Evolutionary conservation across 1,140 invertebrate genomes (phyloP).

Genomic region (Chrysoperla carnea): DNA sequence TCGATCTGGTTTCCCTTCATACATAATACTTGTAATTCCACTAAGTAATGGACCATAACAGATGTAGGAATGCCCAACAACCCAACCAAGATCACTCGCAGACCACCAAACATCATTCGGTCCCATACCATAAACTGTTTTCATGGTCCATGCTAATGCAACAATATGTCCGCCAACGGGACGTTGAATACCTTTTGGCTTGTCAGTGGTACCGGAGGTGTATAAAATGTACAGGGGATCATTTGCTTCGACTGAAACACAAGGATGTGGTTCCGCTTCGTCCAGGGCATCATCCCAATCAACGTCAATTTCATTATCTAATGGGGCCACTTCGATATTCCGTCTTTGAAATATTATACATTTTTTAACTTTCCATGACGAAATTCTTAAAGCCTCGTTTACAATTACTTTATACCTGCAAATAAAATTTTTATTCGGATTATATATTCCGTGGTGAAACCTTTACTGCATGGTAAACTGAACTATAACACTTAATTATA

Average conservation of each 20-base stretch:
- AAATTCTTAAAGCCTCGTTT: conserved; percentile 63
- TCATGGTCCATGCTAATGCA: conserved; percentile 69
- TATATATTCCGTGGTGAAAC: too few species aligned
- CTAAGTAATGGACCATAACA: conserved; percentile 76
- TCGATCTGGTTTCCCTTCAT: conserved; percentile 87
- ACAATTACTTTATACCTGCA: conserved; percentile 73
- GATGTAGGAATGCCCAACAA: conserved; percentile 87
- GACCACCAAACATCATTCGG: conserved; percentile 81
- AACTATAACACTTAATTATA: too few species aligned
- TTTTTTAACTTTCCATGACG: conserved; percentile 44
- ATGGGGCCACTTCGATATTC: conserved; percentile 38
- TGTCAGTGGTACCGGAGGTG: conserved; percentile 80
- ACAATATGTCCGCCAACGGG: conserved; percentile 77
- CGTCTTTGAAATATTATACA: conserved; percentile 69
- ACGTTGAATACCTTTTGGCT: conserved; percentile 69
- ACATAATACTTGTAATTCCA: conserved; percentile 72
- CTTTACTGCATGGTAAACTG: too few species aligned
- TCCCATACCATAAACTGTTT: conserved; percentile 61
- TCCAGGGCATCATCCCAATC: conserved; percentile 58
- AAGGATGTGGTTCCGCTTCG: conserved; percentile 46
- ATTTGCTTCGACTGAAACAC: conserved; percentile 71
- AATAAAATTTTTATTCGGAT: conserved; percentile 3
- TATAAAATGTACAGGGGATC: conserved; percentile 86
- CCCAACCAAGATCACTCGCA: conserved; percentile 72
- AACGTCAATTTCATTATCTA: conserved; percentile 45